A percentile compares a stretch with the other conserved stretches of the same genome.
These are phyloP conservation scores for Hemithea aestivaria DNA, from an alignment of 2,888 invertebrate species.

Conservation along the genomic window DNA sequence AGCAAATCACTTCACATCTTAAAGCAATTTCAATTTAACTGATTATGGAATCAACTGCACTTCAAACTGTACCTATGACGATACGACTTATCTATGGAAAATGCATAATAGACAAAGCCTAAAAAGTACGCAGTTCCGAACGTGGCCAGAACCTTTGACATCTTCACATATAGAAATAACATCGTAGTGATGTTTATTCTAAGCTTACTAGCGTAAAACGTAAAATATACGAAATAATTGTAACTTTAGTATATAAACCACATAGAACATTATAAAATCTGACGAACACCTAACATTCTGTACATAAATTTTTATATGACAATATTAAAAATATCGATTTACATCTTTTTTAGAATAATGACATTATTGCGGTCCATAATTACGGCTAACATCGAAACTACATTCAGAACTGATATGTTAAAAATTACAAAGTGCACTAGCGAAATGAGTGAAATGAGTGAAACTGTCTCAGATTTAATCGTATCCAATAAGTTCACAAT, in stretches of 20 bases:
- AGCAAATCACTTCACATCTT: conserved; percentile 31
- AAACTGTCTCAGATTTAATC: too few species aligned
- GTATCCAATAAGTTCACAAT: too few species aligned
- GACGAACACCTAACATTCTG: conserved; percentile 50
- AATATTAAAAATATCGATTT: conserved; percentile 57
- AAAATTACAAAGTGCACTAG: conserved; percentile 9
- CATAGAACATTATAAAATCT: conserved; percentile 33
- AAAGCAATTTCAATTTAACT: conserved; percentile 18
- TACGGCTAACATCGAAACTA: conserved; percentile 11
- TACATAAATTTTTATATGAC: conserved; percentile 53
- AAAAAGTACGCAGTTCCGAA: too few species aligned
- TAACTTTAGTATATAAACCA: conserved; percentile 14
- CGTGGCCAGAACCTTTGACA: too few species aligned
- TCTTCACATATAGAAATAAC: conserved; percentile 1
- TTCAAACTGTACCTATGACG: conserved; percentile 4
- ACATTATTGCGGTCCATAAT: conserved; percentile 15
- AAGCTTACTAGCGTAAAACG: conserved; percentile 3
- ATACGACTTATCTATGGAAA: not conserved
- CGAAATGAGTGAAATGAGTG: conserved; percentile 5
- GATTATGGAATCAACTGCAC: conserved; percentile 38
- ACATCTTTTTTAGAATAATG: conserved; percentile 21
- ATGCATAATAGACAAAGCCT: too few species aligned
- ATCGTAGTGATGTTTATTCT: not conserved
- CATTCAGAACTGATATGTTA: conserved; percentile 5
- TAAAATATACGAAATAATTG: conserved; percentile 17